Percentiles rank a stretch among this genome's conserved stretches.
phyloP scores from a whole-genome alignment of 2,888 invertebrate species.

The Idaea aversata region DNA sequence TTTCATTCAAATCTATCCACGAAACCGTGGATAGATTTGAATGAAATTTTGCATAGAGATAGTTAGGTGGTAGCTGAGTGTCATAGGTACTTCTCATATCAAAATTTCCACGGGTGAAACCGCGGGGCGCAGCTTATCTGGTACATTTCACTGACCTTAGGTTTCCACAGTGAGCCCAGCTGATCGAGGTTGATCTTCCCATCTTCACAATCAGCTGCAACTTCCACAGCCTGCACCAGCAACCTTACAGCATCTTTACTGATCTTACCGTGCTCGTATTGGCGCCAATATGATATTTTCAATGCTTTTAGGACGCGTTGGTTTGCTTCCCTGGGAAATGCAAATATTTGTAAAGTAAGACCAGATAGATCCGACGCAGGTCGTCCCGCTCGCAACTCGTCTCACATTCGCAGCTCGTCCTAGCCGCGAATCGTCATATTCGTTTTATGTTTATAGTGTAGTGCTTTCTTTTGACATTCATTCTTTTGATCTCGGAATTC shows the following conservation, averaged over 20 bases:
- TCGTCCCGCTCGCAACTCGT: too few relatives aligned
- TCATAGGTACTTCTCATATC: too few relatives aligned
- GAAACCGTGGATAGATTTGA: too few relatives aligned
- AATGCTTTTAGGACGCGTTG: slow-evolving; percentile 81
- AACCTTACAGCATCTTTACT: slow-evolving; percentile 79
- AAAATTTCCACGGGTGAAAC: too few relatives aligned
- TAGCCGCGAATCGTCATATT: too few relatives aligned
- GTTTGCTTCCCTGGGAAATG: slow-evolving; percentile 73
- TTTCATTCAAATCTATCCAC: too few relatives aligned
- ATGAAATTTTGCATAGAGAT: too few relatives aligned
- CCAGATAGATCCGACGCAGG: neutral
- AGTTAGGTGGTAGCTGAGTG: too few relatives aligned
- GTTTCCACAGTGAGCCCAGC: slow-evolving; percentile 67
- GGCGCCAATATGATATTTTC: slow-evolving; percentile 83
- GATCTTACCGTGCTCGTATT: slow-evolving; percentile 82
- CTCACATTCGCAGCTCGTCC: too few relatives aligned
- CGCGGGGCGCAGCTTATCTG: neutral
- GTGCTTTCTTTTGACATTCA: too few relatives aligned
- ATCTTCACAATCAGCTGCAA: slow-evolving; percentile 70
- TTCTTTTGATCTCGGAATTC: too few relatives aligned
- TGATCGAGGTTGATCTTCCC: slow-evolving; percentile 67
- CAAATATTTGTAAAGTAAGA: neutral
- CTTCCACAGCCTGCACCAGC: slow-evolving; percentile 77
- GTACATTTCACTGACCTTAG: slow-evolving; percentile 49
- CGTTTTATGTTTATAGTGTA: too few relatives aligned